Percentiles rank a stretch among this genome's conserved stretches.
phyloP scores from a whole-genome alignment of 2,888 invertebrate genomes.

The Leptinotarsa rubiginosa region DNA sequence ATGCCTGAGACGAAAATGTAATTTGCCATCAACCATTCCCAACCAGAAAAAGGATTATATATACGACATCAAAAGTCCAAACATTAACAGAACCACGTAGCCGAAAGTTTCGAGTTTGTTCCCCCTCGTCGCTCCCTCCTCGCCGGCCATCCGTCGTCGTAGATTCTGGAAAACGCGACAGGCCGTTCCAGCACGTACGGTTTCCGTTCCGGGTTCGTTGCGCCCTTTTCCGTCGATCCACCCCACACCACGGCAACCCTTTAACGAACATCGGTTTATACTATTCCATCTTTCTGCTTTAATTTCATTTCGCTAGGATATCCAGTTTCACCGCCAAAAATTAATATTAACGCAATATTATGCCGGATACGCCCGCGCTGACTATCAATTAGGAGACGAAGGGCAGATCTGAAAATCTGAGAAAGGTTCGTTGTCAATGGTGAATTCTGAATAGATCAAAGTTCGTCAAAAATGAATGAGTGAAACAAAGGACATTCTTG shows the following conservation, averaged over 20 bases:
- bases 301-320: conserved; percentile 50
- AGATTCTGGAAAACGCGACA: conserved; percentile 48
- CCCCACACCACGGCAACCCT: conserved; percentile 49
- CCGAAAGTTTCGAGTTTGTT: conserved; percentile 33
- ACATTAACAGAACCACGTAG: conserved; percentile 40
- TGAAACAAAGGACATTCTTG: too few species aligned
- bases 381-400: conserved; percentile 12
- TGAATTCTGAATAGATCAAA: too few species aligned
- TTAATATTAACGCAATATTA: conserved; percentile 44
- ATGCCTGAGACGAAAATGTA: neutral
- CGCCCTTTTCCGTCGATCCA: conserved; percentile 50
- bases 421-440: neutral
- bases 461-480: too few species aligned
- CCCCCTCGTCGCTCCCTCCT: conserved; percentile 1
- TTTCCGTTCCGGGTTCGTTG: conserved; percentile 58
- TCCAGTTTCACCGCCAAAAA: conserved; percentile 51
- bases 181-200: conserved; percentile 57
- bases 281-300: conserved; percentile 58
- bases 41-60: conserved; percentile 15
- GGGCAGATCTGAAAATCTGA: neutral
- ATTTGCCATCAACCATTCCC: conserved; percentile 7
- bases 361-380: conserved; percentile 12
- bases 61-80: conserved; percentile 28
- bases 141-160: conserved; percentile 43
- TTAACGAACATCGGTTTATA: conserved; percentile 58